Evolutionary conservation across 2,797 vertebrate species (phyloP), one percentile per base, ranked within the genome.

Genomic region (Diplodus puntazzo): DNA sequence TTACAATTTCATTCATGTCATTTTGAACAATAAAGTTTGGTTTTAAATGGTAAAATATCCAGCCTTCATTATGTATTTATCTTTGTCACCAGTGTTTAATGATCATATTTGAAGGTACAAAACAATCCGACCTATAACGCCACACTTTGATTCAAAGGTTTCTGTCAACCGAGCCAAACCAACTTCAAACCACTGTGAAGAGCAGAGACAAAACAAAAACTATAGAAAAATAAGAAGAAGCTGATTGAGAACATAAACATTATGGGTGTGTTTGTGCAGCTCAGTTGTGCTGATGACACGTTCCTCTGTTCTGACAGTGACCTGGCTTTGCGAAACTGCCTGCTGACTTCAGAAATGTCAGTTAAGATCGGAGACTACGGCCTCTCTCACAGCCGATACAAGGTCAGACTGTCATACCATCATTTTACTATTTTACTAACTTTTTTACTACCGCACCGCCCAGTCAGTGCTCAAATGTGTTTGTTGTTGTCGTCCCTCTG

Each of bases 301-400:
- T 52, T 70, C 57, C 23, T 75, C 39, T 50, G 65, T 48, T 64
- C 76, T 69, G 58, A 58, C 95, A 99, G 98, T 25, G 98, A 99
- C 95, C 91, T 99, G 94, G 97, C 98, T 49, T 93, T 99, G 91
- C 93, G 98, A 88, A 99, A 98, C 94, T 99, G 98, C 90, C 94
- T 98, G 75, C 95, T 99, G 42, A 96, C 97, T 0, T 96, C 97
- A 0, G 98, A 99, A 90, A 95, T 99, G 94, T 97, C 97, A 0
- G 97, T 99, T 68, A 99, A 98, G 93, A 96, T 99, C 0, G 98
- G 98, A 0, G 98, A 99, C 95, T 99, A 99, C 0, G 97, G 98
- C 54, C 96, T 99, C 52, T 96, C 97, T 13, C 97, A 97, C 84
- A 96, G 95, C 94, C 96, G 96, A 88, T 99, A 98, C 94, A 97